These are phyloP conservation scores for Monopterus albus DNA, from an alignment of 2,113 vertebrate genomes.

Conservation along the genomic window DNA sequence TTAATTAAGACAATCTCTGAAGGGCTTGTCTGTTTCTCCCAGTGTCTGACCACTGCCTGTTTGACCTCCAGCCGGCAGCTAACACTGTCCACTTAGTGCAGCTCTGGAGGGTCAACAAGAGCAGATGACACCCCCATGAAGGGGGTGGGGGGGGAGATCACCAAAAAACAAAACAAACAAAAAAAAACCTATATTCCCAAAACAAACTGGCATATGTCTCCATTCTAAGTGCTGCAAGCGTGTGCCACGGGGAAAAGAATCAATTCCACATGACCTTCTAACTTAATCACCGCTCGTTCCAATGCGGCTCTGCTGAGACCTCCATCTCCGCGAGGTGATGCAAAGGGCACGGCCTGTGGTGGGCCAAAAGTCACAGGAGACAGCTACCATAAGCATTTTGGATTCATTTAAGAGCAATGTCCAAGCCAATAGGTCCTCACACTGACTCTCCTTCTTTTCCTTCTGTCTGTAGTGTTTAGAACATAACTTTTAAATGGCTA, in stretches of 20 bases:
- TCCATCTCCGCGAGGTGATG: slow-evolving; percentile 48
- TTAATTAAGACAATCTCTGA: slow-evolving; percentile 61
- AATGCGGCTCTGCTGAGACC: slow-evolving; percentile 64
- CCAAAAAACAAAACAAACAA: slow-evolving; percentile 15
- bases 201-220: slow-evolving; percentile 72
- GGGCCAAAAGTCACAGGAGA: slow-evolving; percentile 41
- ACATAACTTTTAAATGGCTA: no score
- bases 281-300: slow-evolving; percentile 78
- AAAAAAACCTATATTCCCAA: slow-evolving; percentile 67
- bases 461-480: background rate
- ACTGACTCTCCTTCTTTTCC: background rate
- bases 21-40: slow-evolving; percentile 42
- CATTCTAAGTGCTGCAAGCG: slow-evolving; percentile 60
- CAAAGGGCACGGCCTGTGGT: slow-evolving; percentile 24
- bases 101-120: slow-evolving; percentile 23
- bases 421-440: background rate
- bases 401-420: slow-evolving; percentile 22
- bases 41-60: slow-evolving; percentile 30
- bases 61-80: slow-evolving; percentile 43
- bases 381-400: slow-evolving; percentile 34
- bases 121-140: slow-evolving; percentile 21
- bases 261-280: slow-evolving; percentile 84
- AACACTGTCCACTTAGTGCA: slow-evolving; percentile 6
- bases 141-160: background rate
- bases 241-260: slow-evolving; percentile 71